phyloP scores from a whole-genome alignment of 2,888 invertebrate genomes.

The Conistra vaccinii region DNA sequence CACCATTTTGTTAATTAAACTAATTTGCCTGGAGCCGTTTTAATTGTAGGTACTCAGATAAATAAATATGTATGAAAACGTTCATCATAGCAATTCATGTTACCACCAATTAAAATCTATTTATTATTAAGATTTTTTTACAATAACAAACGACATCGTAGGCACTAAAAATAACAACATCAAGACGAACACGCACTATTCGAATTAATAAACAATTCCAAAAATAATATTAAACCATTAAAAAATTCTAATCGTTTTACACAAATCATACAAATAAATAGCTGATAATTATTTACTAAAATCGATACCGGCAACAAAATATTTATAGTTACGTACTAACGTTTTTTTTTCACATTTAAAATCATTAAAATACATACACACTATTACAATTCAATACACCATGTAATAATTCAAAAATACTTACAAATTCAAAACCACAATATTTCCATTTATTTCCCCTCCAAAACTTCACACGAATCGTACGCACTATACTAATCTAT shows the following conservation, averaged over 20 bases:
- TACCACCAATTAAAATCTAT: background rate
- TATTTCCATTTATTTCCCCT: background rate
- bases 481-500: slow-evolving; percentile 23
- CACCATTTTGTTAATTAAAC: background rate
- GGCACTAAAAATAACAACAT: background rate
- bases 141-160: background rate
- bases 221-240: background rate
- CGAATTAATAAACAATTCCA: background rate
- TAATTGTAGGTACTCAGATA: background rate
- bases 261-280: background rate
- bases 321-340: too few species aligned
- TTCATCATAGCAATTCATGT: background rate
- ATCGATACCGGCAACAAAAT: background rate
- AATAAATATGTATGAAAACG: background rate
- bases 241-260: too few species aligned
- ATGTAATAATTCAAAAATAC: slow-evolving; percentile 2
- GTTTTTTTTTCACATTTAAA: background rate
- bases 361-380: background rate
- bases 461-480: slow-evolving; percentile 7
- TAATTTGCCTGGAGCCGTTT: background rate
- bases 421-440: background rate
- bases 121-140: background rate
- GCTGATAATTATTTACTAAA: background rate
- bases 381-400: background rate
- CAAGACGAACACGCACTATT: background rate